These are phyloP conservation scores for Chaetogeoica ovagalla DNA, from an alignment of 2,888 invertebrate species.

Conservation along the genomic window DNA sequence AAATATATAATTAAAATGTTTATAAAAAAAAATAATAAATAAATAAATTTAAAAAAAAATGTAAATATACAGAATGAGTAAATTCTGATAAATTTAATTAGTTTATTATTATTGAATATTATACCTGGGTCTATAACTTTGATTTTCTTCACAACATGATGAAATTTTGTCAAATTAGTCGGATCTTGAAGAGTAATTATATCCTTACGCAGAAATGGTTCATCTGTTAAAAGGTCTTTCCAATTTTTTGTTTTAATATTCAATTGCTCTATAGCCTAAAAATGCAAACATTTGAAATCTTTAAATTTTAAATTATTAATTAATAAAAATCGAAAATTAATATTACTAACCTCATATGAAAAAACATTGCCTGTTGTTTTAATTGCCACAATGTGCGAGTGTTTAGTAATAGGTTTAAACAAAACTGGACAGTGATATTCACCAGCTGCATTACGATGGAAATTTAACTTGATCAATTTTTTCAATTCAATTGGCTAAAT, in stretches of 20 bases:
- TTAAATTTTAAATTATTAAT: not conserved
- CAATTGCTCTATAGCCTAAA: conserved; percentile 84
- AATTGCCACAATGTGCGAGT: conserved; percentile 90
- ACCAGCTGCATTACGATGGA: conserved; percentile 80
- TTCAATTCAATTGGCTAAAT: conserved; percentile 77
- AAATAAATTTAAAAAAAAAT: too few species aligned
- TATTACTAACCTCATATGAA: conserved; percentile 71
- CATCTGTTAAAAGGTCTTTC: conserved; percentile 90
- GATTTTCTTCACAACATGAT: conserved; percentile 90
- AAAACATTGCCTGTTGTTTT: conserved; percentile 93
- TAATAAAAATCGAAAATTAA: not conserved
- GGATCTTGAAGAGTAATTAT: conserved; percentile 93
- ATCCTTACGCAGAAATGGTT: conserved; percentile 83
- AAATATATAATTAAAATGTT: conserved; percentile 53
- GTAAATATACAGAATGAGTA: not conserved
- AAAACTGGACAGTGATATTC: conserved; percentile 92
- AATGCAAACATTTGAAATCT: not conserved
- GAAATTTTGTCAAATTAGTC: conserved; percentile 84
- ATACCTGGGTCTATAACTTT: conserved; percentile 82
- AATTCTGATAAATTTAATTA: not conserved
- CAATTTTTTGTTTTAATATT: conserved; percentile 91
- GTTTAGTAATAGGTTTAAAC: conserved; percentile 89
- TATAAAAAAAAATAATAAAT: too few species aligned
- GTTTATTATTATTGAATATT: conserved; percentile 34
- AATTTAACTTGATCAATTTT: conserved; percentile 80